A percentile compares a stretch with the other conserved stretches of the same genome.
phyloP scores from a whole-genome alignment of 1,140 invertebrate genomes.

The Brachionus rotundiformis region DNA sequence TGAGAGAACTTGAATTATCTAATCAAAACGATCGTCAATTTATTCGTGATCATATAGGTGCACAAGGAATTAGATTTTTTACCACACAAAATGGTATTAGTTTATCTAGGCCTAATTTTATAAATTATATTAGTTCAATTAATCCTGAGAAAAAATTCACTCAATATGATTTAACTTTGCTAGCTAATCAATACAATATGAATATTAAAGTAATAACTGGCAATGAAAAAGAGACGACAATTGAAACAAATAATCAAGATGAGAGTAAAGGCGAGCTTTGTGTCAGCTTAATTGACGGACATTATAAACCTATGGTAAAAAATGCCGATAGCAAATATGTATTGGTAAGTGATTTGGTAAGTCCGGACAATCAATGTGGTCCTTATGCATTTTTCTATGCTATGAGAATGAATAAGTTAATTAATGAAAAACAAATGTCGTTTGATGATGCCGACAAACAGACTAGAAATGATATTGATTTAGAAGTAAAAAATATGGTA shows the following conservation, averaged over 20 bases:
- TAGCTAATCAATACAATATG: not conserved
- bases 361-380: not conserved
- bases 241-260: not conserved
- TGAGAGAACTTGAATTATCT: not conserved
- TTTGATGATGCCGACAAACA: constrained; percentile 11
- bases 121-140: constrained; percentile 23
- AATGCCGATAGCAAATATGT: not conserved
- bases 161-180: not conserved
- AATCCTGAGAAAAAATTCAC: not conserved
- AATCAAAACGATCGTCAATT: not conserved
- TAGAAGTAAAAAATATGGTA: not conserved
- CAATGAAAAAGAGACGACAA: not conserved
- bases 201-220: not conserved
- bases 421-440: not conserved
- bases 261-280: not conserved
- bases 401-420: not conserved
- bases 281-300: not conserved
- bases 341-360: not conserved
- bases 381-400: constrained; percentile 8
- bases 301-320: constrained; percentile 9
- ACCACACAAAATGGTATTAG: not conserved
- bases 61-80: not conserved
- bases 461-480: not conserved
- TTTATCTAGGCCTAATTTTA: constrained; percentile 5
- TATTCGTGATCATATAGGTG: not conserved